Base-by-base conservation (phyloP, 1,140 invertebrate species). In the Drosophila serrata region DNA sequence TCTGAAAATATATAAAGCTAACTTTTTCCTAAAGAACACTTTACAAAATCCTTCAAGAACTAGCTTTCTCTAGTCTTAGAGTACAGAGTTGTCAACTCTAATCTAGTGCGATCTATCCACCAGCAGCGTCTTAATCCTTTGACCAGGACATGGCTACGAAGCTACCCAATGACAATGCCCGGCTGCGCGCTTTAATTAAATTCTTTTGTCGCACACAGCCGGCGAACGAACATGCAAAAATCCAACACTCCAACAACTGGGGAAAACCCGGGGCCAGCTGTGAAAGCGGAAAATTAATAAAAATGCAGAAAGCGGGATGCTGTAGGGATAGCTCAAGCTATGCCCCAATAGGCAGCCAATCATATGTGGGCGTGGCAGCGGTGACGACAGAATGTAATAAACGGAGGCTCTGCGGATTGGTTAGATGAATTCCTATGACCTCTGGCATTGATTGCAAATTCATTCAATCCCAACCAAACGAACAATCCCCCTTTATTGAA, bases 101-200 rank as follows among this genome's bases (percentile, higher is more conserved):
- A 55, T 24, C 56, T 43, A 49, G 43, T 51, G 55, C 31, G 27
- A 70, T 70, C 43, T 58, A 35, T 39, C 19, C 33, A 63, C 46
- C 33, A 42, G 33, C 75, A 77, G 75, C 79, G 63, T 88, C 82
- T 82, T 87, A 88, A 88, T 82, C 84, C 82, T 62, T 67, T 56
- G 64, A 22, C 56, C 74, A 62, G 55, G 45, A 76, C 33, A 76
- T 64, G 37, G 39, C 33, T 39, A 11, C 40, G n/a, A 11, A 11
- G 22, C 49, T 31, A 62, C 17, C 24, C 29, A 48, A 64, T 79
- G 76, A 79, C 82, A 88, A 81, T 81, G 79, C 67, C 69, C 40
- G 65, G 62, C 70, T 64, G 40, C 67, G 53, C 67, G 53, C 55
- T 87, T 87, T 87, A 87, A 87, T 87, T 87, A 87, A 87, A 88